These are phyloP conservation scores for Tetragonula clypearis DNA, from an alignment of 1,140 invertebrate genomes.

Conservation along the genomic window DNA sequence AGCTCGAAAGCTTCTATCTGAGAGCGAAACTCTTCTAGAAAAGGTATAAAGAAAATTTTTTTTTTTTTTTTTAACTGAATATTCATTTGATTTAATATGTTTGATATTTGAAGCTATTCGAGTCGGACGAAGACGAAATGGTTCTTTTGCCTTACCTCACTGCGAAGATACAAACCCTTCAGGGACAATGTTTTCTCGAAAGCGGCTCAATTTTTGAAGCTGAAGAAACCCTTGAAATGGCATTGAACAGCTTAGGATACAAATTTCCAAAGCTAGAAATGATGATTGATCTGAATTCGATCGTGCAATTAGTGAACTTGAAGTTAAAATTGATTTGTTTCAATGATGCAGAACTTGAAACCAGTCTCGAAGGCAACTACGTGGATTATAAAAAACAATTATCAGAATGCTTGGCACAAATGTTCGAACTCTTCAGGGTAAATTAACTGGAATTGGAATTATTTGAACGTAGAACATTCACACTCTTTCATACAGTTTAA, in stretches of 20 bases:
- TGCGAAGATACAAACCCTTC: conserved; percentile 79
- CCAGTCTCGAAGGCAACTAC: conserved; percentile 24
- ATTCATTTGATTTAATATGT: background rate
- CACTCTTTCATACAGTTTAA: conserved; percentile 61
- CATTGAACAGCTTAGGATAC: conserved; percentile 73
- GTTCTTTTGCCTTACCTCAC: conserved; percentile 76
- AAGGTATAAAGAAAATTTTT: conserved; percentile 56
- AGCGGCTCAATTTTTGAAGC: conserved; percentile 76
- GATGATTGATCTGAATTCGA: conserved; percentile 72
- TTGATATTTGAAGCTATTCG: conserved; percentile 65
- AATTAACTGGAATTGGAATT: background rate
- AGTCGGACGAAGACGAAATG: conserved; percentile 66
- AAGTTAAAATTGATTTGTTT: conserved; percentile 61
- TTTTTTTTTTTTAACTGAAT: background rate
- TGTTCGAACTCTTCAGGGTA: conserved; percentile 80
- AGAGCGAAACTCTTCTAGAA: conserved; percentile 74
- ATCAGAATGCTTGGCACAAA: conserved; percentile 78
- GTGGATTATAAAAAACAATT: conserved; percentile 80
- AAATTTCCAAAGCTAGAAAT: conserved; percentile 74
- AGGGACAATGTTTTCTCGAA: conserved; percentile 78
- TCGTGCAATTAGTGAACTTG: conserved; percentile 67
- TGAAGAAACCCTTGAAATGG: conserved; percentile 65
- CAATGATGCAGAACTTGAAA: conserved; percentile 28
- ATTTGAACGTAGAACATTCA: background rate
- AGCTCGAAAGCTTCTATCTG: conserved; percentile 81